Evolutionary conservation across 2,113 vertebrate genomes (phyloP).

Genomic region (Periophthalmus modestus): DNA sequence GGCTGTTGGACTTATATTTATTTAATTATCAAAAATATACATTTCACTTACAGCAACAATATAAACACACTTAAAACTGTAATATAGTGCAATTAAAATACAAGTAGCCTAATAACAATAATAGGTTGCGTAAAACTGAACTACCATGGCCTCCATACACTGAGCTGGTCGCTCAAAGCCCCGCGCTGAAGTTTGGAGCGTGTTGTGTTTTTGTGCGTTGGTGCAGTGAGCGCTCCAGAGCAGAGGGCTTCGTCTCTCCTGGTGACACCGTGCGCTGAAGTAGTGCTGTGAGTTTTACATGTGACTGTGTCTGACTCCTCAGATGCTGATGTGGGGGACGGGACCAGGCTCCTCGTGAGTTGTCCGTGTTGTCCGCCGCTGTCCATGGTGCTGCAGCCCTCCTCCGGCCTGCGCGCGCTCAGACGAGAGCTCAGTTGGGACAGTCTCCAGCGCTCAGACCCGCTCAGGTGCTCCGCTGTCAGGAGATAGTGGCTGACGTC

Average conservation of each 20-base stretch:
- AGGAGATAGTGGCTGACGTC: slow-evolving; percentile 76
- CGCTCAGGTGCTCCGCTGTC: slow-evolving; percentile 58
- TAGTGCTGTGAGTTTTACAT: not conserved
- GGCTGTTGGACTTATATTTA: not conserved
- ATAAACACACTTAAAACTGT: slow-evolving; percentile 26
- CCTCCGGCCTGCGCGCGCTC: not conserved
- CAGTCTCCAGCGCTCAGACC: slow-evolving; percentile 60
- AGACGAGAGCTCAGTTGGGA: slow-evolving; percentile 58
- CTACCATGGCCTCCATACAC: slow-evolving; percentile 79
- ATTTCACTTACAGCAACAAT: not conserved
- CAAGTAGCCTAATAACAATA: slow-evolving; percentile 5
- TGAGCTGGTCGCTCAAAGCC: slow-evolving; percentile 26
- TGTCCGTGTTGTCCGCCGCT: slow-evolving; percentile 55
- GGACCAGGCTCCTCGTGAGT: not conserved
- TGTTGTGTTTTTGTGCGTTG: not conserved
- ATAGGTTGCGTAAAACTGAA: slow-evolving; percentile 1
- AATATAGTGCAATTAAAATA: slow-evolving; percentile 50
- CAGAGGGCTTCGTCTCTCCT: not conserved
- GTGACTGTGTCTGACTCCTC: slow-evolving; percentile 10
- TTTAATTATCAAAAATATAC: slow-evolving; percentile 5
- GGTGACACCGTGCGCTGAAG: not conserved
- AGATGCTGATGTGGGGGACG: not conserved
- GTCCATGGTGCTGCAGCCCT: slow-evolving; percentile 82
- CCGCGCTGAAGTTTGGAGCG: slow-evolving; percentile 17
- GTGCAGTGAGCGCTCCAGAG: slow-evolving; percentile 1